Evolutionary conservation across 2,113 vertebrate genomes (phyloP), one percentile per base, ranked within the genome.

Genomic region (Halichoerus grypus): DNA sequence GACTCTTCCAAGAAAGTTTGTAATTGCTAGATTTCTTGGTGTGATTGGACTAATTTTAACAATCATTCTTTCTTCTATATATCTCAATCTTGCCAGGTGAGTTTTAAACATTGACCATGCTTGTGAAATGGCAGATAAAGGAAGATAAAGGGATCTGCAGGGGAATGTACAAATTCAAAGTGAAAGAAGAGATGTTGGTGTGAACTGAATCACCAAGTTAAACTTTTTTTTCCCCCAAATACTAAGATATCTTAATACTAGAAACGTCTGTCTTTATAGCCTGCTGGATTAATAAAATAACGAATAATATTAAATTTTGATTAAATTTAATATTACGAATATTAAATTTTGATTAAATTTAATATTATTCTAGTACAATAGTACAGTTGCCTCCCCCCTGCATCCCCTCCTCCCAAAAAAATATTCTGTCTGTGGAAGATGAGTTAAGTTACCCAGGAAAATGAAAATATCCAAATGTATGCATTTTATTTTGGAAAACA

Each of bases 341-440:
- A 53, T 80, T 51, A 65, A 77, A 26, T 59, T 51, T 69, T 71
- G n/a, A 49, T 33, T 65, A 21, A n/a, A 82, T 69, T 59, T 90
- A 7, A n/a, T 36, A n/a, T 53, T 46, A 81, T 85, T 77, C 13
- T 55, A 61, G 6, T 69, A 39, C 26, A 46, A 13, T 28, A 42
- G 1, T 79, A 51, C 8, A 31, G 4, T 51, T 18, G 4, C 8
- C 3, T 51, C 7, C 28, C 1, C 1, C 3, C 9, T 22, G 2
- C 16, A 36, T 69, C 18, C 9, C 21, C 2, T 3, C 0, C 18
- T 3, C 19, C 79, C 7, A 0, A 11, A 3, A 3, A 80, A 72
- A 63, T 74, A 46, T 36, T 10, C 4, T 76, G 2, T 53, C 4
- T 82, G 26, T 53, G 24, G 7, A 87, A 69, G 2, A 92, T 63